Evolutionary conservation across 2,113 vertebrate species (phyloP), one percentile per base, ranked within the genome.

Genomic region (Chaetodon trifascialis): DNA sequence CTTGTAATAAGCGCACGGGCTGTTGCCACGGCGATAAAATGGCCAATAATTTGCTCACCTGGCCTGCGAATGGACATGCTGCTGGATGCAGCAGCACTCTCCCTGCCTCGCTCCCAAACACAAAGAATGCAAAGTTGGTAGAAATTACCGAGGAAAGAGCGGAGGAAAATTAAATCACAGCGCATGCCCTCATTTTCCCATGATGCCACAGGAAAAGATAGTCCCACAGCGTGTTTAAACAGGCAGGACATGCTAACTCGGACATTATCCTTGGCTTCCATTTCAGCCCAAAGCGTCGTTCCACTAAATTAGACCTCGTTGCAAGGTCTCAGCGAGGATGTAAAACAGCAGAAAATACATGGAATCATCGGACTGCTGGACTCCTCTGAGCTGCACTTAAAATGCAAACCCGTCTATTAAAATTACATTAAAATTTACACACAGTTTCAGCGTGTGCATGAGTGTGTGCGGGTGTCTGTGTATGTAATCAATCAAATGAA

Each of bases 31-130:
- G 78, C 12, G 56, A 88, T 94, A 91, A 93, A 91, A 94, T 14
- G 89, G 80, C 46, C 86, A 87, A 92, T 92, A 90, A 90, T 85
- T 75, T 60, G 83, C 85, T 90, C 91, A 92, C 84, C 87, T 89
- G 83, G 84, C 85, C 82, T 71, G 82, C 72, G 84, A 89, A 90
- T 82, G 85, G 77, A 85, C 68, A 81, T 14, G 40, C 63, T 59
- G 85, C 56, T 59, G 56, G 25, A 76, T 38, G n/a, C n/a, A 65
- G 46, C 77, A 21, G 7, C n/a, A 49, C 65, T 6, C 16, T 5
- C 16, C 40, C 34, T 42, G 7, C 30, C 49, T 65, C 19, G 58
- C 19, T 38, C 34, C 73, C 51, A 66, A 74, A 76, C 73, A 58
- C 44, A 58, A 36, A 75, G 42, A 80, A 76, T 23, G 58, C 38